Conservation (phyloP, 2,888 invertebrate species). For the Bimastos eiseni region DNA sequence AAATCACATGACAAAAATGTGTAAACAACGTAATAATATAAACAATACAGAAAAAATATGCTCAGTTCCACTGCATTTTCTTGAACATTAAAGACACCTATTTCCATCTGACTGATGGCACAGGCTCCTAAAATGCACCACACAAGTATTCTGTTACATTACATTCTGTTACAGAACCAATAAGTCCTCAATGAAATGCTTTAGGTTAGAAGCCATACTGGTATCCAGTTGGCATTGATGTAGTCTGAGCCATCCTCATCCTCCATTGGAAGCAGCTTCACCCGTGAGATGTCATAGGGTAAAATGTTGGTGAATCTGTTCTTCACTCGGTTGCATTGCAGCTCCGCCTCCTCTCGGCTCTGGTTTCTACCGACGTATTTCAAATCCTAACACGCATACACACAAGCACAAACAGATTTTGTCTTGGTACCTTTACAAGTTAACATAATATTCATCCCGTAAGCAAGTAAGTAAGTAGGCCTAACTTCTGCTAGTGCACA, state of each 20-base stretch:
- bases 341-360: conserved; percentile 69
- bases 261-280: conserved; percentile 67
- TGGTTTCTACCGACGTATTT: conserved; percentile 41
- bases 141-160: no score
- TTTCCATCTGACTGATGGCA: no score
- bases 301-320: conserved; percentile 96
- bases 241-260: conserved; percentile 72
- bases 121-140: no score
- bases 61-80: no score
- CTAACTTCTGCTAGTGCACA: neutral
- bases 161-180: no score
- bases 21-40: no score
- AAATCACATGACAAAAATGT: neutral
- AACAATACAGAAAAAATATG: no score
- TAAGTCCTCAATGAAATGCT: neutral
- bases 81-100: no score
- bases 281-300: conserved; percentile 78
- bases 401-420: neutral
- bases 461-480: neutral
- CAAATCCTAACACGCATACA: conserved; percentile 37
- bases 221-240: conserved; percentile 77
- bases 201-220: conserved; percentile 64
- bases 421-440: neutral
- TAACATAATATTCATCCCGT: neutral
- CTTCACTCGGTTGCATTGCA: conserved; percentile 94